phyloP scores from a whole-genome alignment of 2,888 invertebrate genomes.

The Venusia cambrica region DNA sequence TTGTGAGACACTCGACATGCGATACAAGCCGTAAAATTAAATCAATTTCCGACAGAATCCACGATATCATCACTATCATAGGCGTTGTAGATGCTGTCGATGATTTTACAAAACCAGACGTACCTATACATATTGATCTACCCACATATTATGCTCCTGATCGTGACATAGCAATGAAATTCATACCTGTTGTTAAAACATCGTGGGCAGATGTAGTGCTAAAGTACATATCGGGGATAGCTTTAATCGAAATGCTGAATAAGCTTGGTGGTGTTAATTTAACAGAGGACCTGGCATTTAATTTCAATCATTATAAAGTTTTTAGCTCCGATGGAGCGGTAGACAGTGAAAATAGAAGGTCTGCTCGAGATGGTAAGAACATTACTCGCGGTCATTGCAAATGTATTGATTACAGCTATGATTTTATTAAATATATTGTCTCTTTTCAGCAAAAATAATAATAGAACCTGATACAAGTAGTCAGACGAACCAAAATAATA shows the following conservation, averaged over 20 bases:
- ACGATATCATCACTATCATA: conserved; percentile 28
- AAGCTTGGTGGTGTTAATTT: conserved; percentile 31
- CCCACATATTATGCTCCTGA: conserved; percentile 37
- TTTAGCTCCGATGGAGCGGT: conserved; percentile 8
- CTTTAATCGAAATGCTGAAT: conserved; percentile 27
- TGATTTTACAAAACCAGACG: conserved; percentile 32
- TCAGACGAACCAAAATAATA: too few relatives aligned
- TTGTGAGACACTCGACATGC: too few relatives aligned
- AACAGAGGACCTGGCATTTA: conserved; percentile 31
- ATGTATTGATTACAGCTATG: too few relatives aligned
- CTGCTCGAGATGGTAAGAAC: conserved; percentile 13
- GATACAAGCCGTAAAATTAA: conserved; percentile 7
- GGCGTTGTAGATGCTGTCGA: conserved; percentile 35
- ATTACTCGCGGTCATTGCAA: too few relatives aligned
- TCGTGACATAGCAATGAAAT: conserved; percentile 10
- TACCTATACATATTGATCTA: conserved; percentile 34
- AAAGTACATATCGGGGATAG: conserved; percentile 34
- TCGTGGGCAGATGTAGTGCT: conserved; percentile 33
- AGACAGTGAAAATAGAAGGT: neutral
- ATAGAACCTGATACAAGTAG: too few relatives aligned
- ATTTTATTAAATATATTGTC: too few relatives aligned
- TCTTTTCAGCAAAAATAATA: too few relatives aligned
- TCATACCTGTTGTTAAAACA: conserved; percentile 2
- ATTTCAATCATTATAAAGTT: conserved; percentile 19
- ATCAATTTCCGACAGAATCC: conserved; percentile 27